Conservation (phyloP, 1,140 invertebrate species). For the Sinonovacula constricta region DNA sequence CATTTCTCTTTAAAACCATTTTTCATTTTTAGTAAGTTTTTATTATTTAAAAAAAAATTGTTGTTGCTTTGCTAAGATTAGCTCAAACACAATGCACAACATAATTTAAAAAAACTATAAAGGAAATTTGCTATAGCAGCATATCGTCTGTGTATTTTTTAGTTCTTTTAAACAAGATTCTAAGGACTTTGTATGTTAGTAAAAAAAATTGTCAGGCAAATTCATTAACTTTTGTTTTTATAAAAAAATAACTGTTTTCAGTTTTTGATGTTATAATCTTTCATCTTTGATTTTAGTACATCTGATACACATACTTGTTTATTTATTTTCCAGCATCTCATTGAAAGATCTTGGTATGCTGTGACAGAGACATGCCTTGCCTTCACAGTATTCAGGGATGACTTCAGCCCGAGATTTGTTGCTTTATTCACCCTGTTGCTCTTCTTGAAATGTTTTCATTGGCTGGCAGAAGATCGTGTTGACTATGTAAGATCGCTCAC, state of each 20-base stretch:
- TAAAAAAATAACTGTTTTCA: not conserved
- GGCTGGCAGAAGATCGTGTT: conserved; percentile 98
- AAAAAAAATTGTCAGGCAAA: too few relatives aligned
- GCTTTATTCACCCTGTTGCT: conserved; percentile 97
- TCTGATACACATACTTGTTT: too few relatives aligned
- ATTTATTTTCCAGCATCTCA: conserved; percentile 94
- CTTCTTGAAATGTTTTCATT: conserved; percentile 99
- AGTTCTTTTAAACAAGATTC: too few relatives aligned
- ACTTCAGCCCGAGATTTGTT: conserved; percentile 99
- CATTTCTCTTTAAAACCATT: too few relatives aligned
- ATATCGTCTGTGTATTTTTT: too few relatives aligned
- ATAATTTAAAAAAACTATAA: too few relatives aligned
- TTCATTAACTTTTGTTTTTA: conserved; percentile 2
- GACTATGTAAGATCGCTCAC: conserved; percentile 99
- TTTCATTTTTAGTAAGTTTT: too few relatives aligned
- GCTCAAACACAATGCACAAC: too few relatives aligned
- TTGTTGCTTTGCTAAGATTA: too few relatives aligned
- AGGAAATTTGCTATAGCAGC: too few relatives aligned
- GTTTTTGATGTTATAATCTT: not conserved
- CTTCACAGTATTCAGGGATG: conserved; percentile 99
- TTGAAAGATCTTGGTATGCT: conserved; percentile 99
- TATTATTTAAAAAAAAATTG: too few relatives aligned
- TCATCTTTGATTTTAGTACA: not conserved
- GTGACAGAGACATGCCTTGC: conserved; percentile 99
- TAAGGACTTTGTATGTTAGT: too few relatives aligned